Evolutionary conservation across 2,888 invertebrate genomes (phyloP), one percentile per base, ranked within the genome.

Genomic region (Palloptera scutellata): DNA sequence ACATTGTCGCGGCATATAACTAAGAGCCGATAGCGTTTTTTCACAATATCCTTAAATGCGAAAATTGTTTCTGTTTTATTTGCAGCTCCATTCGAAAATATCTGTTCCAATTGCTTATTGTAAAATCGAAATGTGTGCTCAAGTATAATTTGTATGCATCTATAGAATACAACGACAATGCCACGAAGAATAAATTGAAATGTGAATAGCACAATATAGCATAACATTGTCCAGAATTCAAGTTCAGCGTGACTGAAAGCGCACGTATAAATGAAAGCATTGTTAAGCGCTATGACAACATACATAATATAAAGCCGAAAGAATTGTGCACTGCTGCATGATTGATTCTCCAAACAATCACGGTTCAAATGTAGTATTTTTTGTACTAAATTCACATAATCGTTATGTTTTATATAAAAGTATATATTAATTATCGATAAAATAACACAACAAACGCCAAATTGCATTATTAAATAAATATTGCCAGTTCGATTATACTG

Each of bases 401-500:
- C 59, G 0, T 42, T 42, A 6, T 74, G 78, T 30, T 70, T 64
- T 6, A 67, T 13, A 58, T 70, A 79, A 15, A 78, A 77, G 15
- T 64, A 72, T 0, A 75, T 1, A 48, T 76, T 72, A 1, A 77
- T 15, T 0, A 74, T 12, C 1, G 75, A 70, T 20, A 78, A 61
- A 11, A 67, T 41, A 1, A 77, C 10, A 55, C 79, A 79, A 62
- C 66, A 53, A n/a, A 69, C 12, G 1, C 64, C 67, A 42, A 70
- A 73, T 9, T 71, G 64, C 3, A 74, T 20, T 10, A 64, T 1
- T 9, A 75, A 68, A 67, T 76, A 76, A 1, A 70, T 71, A 54
- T 77, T 78, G 1, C 78, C 80, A 6, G 77, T 77, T 3, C 41
- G n/a, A n/a, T 65, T 68, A 45, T 79, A 70, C 0, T 55, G 0